Percentiles rank a stretch among this genome's conserved stretches.
Evolutionary conservation across 2,888 invertebrate genomes (phyloP).

Genomic region (Rhaphigaster nebulosa): DNA sequence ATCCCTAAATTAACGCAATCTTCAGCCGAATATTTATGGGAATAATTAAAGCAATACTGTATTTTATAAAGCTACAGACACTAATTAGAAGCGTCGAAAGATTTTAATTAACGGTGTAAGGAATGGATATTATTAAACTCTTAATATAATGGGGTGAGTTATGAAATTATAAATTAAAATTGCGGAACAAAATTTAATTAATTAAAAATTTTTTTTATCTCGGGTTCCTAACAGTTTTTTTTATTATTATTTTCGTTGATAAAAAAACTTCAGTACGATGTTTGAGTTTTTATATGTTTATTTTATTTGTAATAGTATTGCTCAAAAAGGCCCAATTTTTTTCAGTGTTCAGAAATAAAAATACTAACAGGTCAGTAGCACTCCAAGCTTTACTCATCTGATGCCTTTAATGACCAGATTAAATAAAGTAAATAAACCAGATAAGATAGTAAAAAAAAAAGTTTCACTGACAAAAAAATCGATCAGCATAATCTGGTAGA

Average conservation of each 20-base stretch:
- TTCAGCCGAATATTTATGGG: neutral
- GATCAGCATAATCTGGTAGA: neutral
- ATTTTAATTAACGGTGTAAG: slow-evolving; percentile 1
- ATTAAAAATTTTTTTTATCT: neutral
- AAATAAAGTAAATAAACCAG: neutral
- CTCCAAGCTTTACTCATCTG: neutral
- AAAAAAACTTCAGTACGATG: no score
- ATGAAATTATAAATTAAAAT: neutral
- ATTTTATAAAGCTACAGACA: neutral
- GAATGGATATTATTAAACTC: neutral
- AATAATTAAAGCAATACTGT: neutral
- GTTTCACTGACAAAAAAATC: neutral
- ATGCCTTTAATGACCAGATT: neutral
- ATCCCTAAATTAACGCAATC: neutral
- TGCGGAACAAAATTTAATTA: neutral
- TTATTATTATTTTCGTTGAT: no score
- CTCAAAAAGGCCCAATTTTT: no score
- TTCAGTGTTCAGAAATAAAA: no score
- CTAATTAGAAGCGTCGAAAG: neutral
- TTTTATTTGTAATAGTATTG: no score
- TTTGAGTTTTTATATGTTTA: no score
- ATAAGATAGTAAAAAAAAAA: slow-evolving; percentile 24
- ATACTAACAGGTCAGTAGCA: neutral
- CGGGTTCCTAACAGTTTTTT: no score
- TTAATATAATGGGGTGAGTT: neutral